A percentile compares a stretch with the other conserved stretches of the same genome.
Conservation (phyloP, 2,113 vertebrate genomes). For the Australoheros scitulus region DNA sequence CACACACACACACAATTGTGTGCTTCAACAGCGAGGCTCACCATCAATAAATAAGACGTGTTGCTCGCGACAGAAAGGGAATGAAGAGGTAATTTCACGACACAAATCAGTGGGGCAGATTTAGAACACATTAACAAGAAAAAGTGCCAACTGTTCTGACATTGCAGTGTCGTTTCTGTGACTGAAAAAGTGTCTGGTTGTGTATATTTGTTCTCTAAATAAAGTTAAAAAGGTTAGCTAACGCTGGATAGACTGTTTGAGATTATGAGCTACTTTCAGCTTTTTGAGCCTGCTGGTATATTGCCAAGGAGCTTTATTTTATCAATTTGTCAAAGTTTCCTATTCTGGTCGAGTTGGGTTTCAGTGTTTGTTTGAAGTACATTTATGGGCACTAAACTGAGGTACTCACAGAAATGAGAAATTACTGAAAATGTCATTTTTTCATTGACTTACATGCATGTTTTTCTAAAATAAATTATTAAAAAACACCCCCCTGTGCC, state of each 20-base stretch:
- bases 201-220: background rate
- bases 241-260: background rate
- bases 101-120: background rate
- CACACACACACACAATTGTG: no score
- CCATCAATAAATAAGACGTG: background rate
- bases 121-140: background rate
- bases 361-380: background rate
- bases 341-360: no score
- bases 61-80: background rate
- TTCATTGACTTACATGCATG: no score
- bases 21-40: no score
- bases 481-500: no score
- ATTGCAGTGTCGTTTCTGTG: background rate
- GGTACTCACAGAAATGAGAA: background rate
- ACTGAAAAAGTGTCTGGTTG: background rate
- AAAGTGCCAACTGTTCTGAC: background rate
- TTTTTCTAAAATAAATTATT: no score
- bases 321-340: background rate
- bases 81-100: background rate
- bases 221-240: accelerated
- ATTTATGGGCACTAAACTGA: background rate
- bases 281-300: accelerated
- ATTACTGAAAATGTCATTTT: accelerated
- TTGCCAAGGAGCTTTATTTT: background rate
- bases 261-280: accelerated